Conservation (phyloP, 2,888 invertebrate genomes). For the Hanleya hanleyi region DNA sequence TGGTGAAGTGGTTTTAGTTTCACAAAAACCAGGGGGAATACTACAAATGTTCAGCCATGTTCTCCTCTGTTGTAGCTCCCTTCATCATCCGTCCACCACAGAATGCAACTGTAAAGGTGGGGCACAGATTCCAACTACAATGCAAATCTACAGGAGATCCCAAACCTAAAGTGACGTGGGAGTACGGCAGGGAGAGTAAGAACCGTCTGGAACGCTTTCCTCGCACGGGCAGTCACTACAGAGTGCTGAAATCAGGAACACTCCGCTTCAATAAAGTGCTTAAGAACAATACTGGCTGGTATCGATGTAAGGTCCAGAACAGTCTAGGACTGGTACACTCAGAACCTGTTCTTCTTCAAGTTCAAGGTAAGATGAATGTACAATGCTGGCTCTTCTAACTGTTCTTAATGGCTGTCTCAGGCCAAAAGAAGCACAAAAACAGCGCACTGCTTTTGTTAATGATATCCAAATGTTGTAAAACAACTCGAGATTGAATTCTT, state of each 20-base stretch:
- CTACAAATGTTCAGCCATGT: too few species aligned
- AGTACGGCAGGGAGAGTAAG: slow-evolving; percentile 42
- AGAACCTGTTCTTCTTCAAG: slow-evolving; percentile 46
- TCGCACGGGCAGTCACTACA: slow-evolving; percentile 44
- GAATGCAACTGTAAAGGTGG: slow-evolving; percentile 51
- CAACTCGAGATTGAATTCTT: too few species aligned
- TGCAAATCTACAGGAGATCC: slow-evolving; percentile 50
- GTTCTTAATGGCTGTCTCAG: too few species aligned
- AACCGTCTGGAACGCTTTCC: slow-evolving; percentile 13
- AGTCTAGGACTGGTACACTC: slow-evolving; percentile 41
- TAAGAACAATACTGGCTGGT: slow-evolving; percentile 52
- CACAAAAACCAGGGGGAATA: too few species aligned
- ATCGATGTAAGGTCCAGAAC: slow-evolving; percentile 54
- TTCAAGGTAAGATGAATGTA: slow-evolving; percentile 56
- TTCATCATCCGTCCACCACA: slow-evolving; percentile 53
- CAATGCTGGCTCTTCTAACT: background rate
- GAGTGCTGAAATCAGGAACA: slow-evolving; percentile 46
- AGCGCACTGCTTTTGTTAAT: too few species aligned
- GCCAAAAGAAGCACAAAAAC: too few species aligned
- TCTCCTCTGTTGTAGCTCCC: slow-evolving; percentile 44
- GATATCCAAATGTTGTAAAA: too few species aligned
- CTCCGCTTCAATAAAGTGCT: slow-evolving; percentile 52
- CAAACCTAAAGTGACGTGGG: slow-evolving; percentile 48
- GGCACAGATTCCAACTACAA: slow-evolving; percentile 47
- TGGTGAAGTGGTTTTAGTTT: too few species aligned